Base-by-base conservation (phyloP, 2,797 vertebrate genomes). In the Hozukius guyotensis region DNA sequence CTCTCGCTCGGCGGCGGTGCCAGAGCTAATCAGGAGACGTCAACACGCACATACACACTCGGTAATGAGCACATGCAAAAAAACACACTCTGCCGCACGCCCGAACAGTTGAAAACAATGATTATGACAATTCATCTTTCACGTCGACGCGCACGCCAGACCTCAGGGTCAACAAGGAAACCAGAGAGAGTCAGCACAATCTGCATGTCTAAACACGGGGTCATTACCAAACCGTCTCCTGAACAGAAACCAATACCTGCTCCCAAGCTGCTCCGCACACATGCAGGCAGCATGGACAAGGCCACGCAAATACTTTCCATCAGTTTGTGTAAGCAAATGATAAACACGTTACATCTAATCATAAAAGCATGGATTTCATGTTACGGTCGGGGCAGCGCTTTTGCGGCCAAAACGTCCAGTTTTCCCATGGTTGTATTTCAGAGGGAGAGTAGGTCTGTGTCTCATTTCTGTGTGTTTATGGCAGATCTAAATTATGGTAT, bases 401-500 rank as follows among this genome's bases (percentile, higher is more conserved):
- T 32, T 27, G 80, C 66, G 69, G 85, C 81, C 77, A 85, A 61
- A 59, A 72, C n/a, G 53, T 77, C 70, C 56, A 8, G 68, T 80
- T 85, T 94, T 94, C 92, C 89, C 90, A 92, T 84, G 83, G 77
- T 64, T 82, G 83, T 77, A 65, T 92, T 91, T 91, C 91, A 90
- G 81, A 90, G 80, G 57, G 74, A 87, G 85, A 68, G 76, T 1
- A 65, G 80, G 91, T 66, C 93, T 95, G 94, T 56, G 87, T 90
- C 89, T 95, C 85, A 94, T 95, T 92, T 95, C 84, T 73, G 22
- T 63, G 77, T 95, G 94, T 95, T 95, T 95, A 95, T 87, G 86
- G 88, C 89, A 86, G 85, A 88, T 92, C 91, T 93, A 95, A 95
- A 95, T 94, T 91, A 95, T 85, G 92, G 92, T 93, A 95, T 95